Base-by-base conservation (phyloP, 2,888 invertebrate species). In the Drosophila mercatorum region DNA sequence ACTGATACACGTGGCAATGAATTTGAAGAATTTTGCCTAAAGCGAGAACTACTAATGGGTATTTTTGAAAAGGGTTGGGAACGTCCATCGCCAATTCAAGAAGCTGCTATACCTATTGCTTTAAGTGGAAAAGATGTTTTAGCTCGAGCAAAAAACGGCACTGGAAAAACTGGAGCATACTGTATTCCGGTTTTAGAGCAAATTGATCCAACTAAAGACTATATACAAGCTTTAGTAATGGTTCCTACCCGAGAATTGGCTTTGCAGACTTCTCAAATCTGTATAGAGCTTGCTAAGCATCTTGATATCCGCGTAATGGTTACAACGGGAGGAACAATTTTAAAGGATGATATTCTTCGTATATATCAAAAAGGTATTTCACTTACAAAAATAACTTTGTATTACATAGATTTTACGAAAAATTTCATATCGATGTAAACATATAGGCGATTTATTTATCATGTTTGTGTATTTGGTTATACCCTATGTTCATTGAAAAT, bases 41-140 rank as follows among this genome's bases (percentile, higher is more conserved):
- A 98, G 94, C 95, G 99, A 89, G 98, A 98, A 94, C 95, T 99
- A 90, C 94, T 99, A 88, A 99, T 99, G 99, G 99, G 99, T 83
- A 99, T 99, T 92, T 99, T 99, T 93, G 99, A 99, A 93, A 99
- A 99, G 94, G 99, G 99, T 72, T 99, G 98, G 99, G 99, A 99
- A 93, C 98, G 98, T 93, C 99, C 99, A 64, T 98, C 98, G 75
- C 99, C 99, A 38, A 99, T 99, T 94, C 99, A 99, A 95, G 99
- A 99, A 95, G 98, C 98, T 91, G 97, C 99, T 92, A 99, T 99
- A 94, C 99, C 99, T 75, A 98, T 99, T 91, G 99, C 99, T 80
- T 95, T 99, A 88, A 97, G 98, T 91, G 99, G 99, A 91, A 97
- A 98, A 94, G 99, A 99, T 94, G 96, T 99, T 88, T 95, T 99